phyloP scores from a whole-genome alignment of 2,113 vertebrate genomes.

The Burhinus bistriatus region DNA sequence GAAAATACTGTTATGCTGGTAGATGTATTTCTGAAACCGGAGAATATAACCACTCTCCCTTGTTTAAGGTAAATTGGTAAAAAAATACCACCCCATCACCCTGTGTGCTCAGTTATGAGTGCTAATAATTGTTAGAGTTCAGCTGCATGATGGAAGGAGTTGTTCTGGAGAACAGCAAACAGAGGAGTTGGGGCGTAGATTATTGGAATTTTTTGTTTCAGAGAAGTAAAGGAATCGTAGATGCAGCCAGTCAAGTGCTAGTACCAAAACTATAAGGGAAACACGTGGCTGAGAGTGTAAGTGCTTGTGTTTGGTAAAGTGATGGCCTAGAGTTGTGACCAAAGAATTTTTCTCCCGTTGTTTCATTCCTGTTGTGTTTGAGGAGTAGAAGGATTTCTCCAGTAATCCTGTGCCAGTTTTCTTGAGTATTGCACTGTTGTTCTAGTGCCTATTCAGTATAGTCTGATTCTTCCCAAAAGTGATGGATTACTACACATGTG shows the following conservation, averaged over 20 bases:
- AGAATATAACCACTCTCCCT: background rate
- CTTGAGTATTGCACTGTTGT: background rate
- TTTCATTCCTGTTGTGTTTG: background rate
- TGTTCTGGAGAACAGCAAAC: background rate
- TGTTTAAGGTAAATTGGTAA: background rate
- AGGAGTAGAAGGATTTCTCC: background rate
- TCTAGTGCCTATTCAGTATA: background rate
- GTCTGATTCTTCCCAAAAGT: background rate
- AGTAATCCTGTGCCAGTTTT: background rate
- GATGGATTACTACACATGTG: conserved; percentile 24
- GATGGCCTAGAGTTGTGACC: background rate
- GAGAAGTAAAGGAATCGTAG: background rate
- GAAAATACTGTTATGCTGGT: background rate
- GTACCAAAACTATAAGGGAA: background rate
- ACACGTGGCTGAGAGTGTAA: background rate
- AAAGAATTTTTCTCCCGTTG: background rate
- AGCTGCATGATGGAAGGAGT: background rate
- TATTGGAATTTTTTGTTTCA: background rate
- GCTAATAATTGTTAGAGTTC: background rate
- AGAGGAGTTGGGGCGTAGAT: background rate
- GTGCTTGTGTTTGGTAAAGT: background rate
- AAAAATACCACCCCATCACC: background rate
- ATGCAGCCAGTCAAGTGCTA: background rate
- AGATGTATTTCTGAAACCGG: background rate
- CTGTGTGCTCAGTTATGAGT: background rate